A percentile compares a stretch with the other conserved stretches of the same genome.
phyloP scores from a whole-genome alignment of 2,113 vertebrate genomes.

The Chrysochloris asiatica region DNA sequence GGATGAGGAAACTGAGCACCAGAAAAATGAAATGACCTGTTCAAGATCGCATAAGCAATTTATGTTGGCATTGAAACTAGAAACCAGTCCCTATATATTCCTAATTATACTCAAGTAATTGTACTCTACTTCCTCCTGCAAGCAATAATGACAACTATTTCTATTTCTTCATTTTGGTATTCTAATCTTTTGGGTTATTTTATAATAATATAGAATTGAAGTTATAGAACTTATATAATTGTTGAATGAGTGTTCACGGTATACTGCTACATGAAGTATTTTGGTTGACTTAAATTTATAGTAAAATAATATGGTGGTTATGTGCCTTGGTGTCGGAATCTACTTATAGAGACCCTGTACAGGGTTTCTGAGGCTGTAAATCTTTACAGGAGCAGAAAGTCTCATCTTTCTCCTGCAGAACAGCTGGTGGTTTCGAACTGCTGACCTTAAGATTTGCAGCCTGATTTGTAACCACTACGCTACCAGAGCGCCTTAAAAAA shows the following conservation, averaged over 20 bases:
- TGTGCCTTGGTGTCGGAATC: no score
- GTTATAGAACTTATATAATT: constrained; percentile 29
- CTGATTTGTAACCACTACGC: no score
- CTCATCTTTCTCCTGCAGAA: no score
- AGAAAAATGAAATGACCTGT: constrained; percentile 33
- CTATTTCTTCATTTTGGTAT: background rate
- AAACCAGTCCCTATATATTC: background rate
- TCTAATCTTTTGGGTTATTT: background rate
- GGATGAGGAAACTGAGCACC: constrained; percentile 13
- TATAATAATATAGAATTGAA: constrained; percentile 36
- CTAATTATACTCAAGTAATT: constrained; percentile 53
- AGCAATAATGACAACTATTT: background rate
- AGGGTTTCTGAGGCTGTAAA: no score
- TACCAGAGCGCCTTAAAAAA: no score
- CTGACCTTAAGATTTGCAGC: no score
- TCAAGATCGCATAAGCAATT: constrained; percentile 18
- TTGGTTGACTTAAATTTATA: constrained; percentile 9
- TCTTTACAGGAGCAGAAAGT: no score
- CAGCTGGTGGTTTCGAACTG: no score
- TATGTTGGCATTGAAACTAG: background rate
- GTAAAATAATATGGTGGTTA: no score
- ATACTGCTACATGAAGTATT: background rate
- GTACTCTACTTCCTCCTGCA: background rate
- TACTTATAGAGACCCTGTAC: no score
- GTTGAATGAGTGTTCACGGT: background rate